Base-by-base conservation (phyloP, 2,888 invertebrate genomes). In the Autographa gamma region DNA sequence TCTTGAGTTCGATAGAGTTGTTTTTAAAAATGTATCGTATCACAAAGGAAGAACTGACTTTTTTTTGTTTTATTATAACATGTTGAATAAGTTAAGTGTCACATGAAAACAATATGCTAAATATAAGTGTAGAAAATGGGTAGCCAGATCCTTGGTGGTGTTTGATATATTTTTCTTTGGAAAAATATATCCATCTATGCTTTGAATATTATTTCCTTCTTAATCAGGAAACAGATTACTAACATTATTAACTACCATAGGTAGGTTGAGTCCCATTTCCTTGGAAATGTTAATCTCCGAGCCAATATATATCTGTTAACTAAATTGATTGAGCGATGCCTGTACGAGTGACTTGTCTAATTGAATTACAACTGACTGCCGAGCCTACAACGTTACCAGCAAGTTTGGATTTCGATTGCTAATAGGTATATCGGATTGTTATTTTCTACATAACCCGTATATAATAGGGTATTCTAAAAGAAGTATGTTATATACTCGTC, bases 281-380 rank as follows among this genome's bases (percentile, higher is more conserved):
- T 56, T 13, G 4, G 13, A 19, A 56, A 56, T 56, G 25, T 8
- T 48, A 62, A 32, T 52, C 18, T 32, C 25, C 11, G 14, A 48
- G 16, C 11, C 31, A 60, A 54, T 63, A 18, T 52, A 56, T 18
- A 8, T 0, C 38, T 58, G 32, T 41, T 19, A 43, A 6, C 4
- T 58, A 52, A 14, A 43, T 63, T 38, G 34, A 54, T 54, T n/a
- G 34, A 60, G 19, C 5, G 56, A 63, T 31, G 31, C 60, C n/a
- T 43, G 58, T 34, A 59, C 25, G 11, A n/a, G 34, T 64, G 43
- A 64, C 16, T 62, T 14, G 32, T 41, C 14, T 60, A 52, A 67
- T 62, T 60, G 0, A 60, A 52, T 63, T 43, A 60, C 25, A 9
- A 34, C n/a, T 60, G 48, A 52, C 31, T 32, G 7, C 16, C 11